Conservation (phyloP, 2,888 invertebrate genomes). For the Acrobasis suavella region DNA sequence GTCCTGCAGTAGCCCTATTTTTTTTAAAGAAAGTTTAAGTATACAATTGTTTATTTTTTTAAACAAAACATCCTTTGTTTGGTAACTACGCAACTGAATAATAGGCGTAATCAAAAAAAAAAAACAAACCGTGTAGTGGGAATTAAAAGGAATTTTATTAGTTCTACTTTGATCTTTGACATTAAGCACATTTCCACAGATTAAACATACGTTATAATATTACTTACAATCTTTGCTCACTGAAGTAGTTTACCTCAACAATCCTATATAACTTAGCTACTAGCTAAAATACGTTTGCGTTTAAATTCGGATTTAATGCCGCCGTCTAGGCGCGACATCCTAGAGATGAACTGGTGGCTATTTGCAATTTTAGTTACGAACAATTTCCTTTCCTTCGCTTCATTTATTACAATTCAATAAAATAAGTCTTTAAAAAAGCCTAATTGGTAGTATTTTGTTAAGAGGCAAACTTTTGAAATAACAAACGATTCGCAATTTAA, state of each 20-base stretch:
- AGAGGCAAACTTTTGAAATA: not conserved
- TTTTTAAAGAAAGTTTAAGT: too few species aligned
- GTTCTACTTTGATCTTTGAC: too few species aligned
- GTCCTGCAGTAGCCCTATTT: too few species aligned
- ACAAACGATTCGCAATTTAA: constrained; percentile 11
- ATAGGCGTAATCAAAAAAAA: too few species aligned
- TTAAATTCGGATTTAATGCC: constrained; percentile 10
- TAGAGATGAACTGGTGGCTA: not conserved
- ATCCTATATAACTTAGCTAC: not conserved
- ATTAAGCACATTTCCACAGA: too few species aligned
- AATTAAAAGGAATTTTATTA: too few species aligned
- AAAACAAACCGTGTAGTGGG: too few species aligned
- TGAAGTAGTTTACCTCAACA: not conserved
- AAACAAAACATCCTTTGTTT: too few species aligned
- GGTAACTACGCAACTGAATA: too few species aligned
- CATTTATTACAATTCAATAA: not conserved
- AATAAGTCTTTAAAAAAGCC: not conserved
- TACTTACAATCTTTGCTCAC: not conserved
- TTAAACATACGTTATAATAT: too few species aligned
- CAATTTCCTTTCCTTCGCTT: not conserved
- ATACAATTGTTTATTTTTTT: too few species aligned
- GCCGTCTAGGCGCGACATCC: constrained; percentile 1
- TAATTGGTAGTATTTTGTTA: not conserved
- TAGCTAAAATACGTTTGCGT: not conserved
- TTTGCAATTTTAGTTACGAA: constrained; percentile 1